Evolutionary conservation across 1,140 invertebrate species (phyloP), one percentile per base, ranked within the genome.

Genomic region (Drosophila chauvacae): DNA sequence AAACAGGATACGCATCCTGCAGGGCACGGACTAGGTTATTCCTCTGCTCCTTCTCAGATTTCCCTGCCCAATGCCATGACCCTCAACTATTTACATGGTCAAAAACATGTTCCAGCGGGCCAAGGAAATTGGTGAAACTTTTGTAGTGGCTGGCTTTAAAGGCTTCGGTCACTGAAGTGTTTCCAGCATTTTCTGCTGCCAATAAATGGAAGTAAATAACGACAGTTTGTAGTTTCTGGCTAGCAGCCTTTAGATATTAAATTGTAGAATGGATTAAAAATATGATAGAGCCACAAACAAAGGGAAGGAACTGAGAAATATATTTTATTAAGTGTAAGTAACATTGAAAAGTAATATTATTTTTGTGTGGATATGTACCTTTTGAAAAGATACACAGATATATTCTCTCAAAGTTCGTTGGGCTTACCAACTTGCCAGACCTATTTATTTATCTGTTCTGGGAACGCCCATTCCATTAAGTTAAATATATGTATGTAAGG

Each of bases 201-300:
- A 60, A 18, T 18, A 71, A 72, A 72, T 72, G 48, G 14, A 42
- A 42, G 58, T 39, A 58, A 44, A 58, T 72, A 60, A 72, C 14
- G 66, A 72, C 45, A 44, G 28, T 60, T 72, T 72, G 42, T 50
- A 69, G 63, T 77, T 76, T 26, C 16, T 72, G 73, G 62, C 56
- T 55, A 20, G 6, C 13, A 7, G 30, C 9, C 35, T 33, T 47
- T n/a, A 11, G 2, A n/a, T 50, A 57, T 39, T 62, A 35, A 57
- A 75, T 45, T 39, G 16, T 14, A 53, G 14, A 23, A 53, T n/a
- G 33, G 60, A 56, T 33, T 14, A 7, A 10, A 26, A 37, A 26
- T 53, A 30, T 7, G 16, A 26, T 23, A 48, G 23, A 26, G 4
- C 7, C 14, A 48, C 13, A 37, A 33, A 33, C 13, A 18, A 1